Evolutionary conservation across 2,888 invertebrate genomes (phyloP), one percentile per base, ranked within the genome.

Genomic region (Amphimallon solstitiale): DNA sequence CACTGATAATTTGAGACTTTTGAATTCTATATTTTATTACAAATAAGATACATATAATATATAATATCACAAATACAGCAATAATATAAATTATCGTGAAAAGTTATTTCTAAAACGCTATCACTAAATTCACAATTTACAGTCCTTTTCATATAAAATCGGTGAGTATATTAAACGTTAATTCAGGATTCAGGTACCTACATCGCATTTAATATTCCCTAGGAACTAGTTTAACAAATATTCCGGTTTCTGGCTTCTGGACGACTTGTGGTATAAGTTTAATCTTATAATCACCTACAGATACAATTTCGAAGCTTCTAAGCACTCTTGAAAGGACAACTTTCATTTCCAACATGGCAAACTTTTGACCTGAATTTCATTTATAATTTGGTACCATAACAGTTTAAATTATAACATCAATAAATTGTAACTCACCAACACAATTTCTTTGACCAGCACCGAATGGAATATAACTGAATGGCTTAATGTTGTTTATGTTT

Each of bases 341-440:
- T 75, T 87, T 87, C 68, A 87, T 76, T 74, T 87, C 86, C 73
- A 86, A 75, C 77, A 85, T 80, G 45, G 79, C 84, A 75, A 79
- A 82, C 74, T 82, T 83, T 72, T 84, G 84, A 60, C 82, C 82
- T 69, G 34, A 54, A 65, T 65, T 15, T 19, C 9, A 46, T 29
- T 40, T 48, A 19, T 38, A 7, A 46, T 35, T 15, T 10, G 12
- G 23, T 7, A 23, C 9, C 14, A 12, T 2, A 23, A 34, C 10
- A 3, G 6, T n/a, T 10, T 0, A 52, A 59, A 14, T 37, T 14
- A 9, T 14, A 10, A 23, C 4, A 12, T 19, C 12, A 48, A 7
- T 12, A 23, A 21, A 23, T 4, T 14, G 12, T 15, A 37, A 9
- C 12, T 48, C 54, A 67, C 67, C 69, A n/a, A 69, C 49, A 34